These are phyloP conservation scores for Sinocyclocheilus grahami DNA, from an alignment of 2,113 vertebrate genomes.

Conservation along the genomic window DNA sequence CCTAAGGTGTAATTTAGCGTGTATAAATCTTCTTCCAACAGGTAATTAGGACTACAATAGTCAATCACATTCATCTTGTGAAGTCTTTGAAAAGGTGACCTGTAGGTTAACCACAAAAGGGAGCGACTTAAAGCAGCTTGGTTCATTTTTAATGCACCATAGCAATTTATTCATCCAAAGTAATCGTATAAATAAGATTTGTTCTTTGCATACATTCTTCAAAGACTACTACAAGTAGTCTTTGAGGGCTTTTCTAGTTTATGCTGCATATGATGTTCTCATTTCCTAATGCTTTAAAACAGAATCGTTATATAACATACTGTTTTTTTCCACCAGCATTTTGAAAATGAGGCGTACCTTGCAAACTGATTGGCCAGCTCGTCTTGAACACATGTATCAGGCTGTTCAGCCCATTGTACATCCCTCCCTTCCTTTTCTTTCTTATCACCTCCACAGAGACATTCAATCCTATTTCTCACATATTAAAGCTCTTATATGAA, in stretches of 20 bases:
- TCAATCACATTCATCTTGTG: not conserved
- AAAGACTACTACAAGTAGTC: too few relatives aligned
- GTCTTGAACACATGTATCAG: not conserved
- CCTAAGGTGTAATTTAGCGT: not conserved
- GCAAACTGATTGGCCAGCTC: not conserved
- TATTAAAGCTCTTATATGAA: slow-evolving; percentile 28
- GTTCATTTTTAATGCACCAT: not conserved
- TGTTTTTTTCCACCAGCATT: not conserved
- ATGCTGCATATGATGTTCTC: slow-evolving; percentile 12
- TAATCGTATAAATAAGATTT: not conserved
- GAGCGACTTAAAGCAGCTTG: not conserved
- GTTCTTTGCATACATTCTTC: not conserved
- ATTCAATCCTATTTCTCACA: slow-evolving; percentile 17
- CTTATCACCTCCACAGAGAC: slow-evolving; percentile 10
- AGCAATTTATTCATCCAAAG: slow-evolving; percentile 13
- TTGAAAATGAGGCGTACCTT: not conserved
- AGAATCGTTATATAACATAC: not conserved
- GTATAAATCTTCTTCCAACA: not conserved
- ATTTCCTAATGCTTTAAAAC: not conserved
- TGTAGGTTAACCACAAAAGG: slow-evolving; percentile 19
- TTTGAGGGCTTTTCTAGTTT: not conserved
- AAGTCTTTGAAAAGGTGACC: slow-evolving; percentile 12
- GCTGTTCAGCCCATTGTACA: not conserved
- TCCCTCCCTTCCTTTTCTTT: not conserved
- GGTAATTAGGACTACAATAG: not conserved